phyloP scores from a whole-genome alignment of 53 echinoderm and acorn worm species.

The Paracentrotus lividus region DNA sequence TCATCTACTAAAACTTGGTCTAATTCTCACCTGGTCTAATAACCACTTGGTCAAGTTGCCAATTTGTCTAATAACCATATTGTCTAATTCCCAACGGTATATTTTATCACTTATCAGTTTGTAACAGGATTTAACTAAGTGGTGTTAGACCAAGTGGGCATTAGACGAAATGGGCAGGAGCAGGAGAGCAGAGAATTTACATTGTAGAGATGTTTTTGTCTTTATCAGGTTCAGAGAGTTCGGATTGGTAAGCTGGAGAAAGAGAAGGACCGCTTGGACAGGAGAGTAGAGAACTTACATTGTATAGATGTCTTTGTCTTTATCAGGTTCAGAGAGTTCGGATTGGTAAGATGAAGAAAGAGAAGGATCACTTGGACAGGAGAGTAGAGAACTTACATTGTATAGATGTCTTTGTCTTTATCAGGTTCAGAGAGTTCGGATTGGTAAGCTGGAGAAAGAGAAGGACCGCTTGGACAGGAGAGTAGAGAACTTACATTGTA shows the following conservation, averaged over 20 bases:
- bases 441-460: conserved; percentile 73
- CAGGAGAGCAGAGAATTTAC: too few species aligned
- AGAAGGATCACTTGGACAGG: conserved; percentile 80
- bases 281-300: conserved; percentile 78
- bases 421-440: conserved; percentile 74
- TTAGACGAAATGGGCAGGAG: too few species aligned
- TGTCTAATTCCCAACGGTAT: too few species aligned
- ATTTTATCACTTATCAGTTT: too few species aligned
- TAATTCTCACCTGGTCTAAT: too few species aligned
- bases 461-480: conserved; percentile 80
- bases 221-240: conserved; percentile 73
- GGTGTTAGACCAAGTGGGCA: too few species aligned
- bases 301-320: neutral
- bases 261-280: conserved; percentile 78
- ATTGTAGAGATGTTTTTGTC: too few species aligned
- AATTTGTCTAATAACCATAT: too few species aligned
- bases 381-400: conserved; percentile 76
- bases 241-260: conserved; percentile 71
- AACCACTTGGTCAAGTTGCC: too few species aligned
- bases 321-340: conserved; percentile 73
- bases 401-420: neutral
- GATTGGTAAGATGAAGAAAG: conserved; percentile 71
- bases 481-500: conserved; percentile 75
- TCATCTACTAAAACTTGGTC: too few species aligned
- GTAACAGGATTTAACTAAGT: too few species aligned